phyloP scores from a whole-genome alignment of 2,797 vertebrate species.

The Cynopterus sphinx region DNA sequence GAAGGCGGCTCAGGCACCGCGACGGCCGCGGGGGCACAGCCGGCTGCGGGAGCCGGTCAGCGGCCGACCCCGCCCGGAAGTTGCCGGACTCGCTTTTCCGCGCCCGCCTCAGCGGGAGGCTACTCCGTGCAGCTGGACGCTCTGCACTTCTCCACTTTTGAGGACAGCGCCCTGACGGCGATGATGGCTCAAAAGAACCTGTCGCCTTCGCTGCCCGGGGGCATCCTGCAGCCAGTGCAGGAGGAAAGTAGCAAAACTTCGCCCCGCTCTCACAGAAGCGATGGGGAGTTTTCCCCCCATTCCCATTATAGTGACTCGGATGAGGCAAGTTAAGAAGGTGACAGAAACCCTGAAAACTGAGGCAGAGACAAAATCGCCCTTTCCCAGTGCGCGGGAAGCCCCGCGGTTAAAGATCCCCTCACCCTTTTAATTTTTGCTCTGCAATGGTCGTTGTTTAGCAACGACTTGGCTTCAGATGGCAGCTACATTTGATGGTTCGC shows the following conservation, averaged over 20 bases:
- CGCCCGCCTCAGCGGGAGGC: slow-evolving; percentile 70
- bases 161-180: slow-evolving; percentile 86
- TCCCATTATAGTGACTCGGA: slow-evolving; percentile 99
- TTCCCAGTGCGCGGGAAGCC: not conserved
- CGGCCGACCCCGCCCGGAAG: slow-evolving; percentile 72
- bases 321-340: slow-evolving; percentile 86
- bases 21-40: not conserved
- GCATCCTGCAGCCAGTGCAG: slow-evolving; percentile 78
- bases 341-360: not conserved
- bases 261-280: slow-evolving; percentile 92
- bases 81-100: slow-evolving; percentile 86
- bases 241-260: slow-evolving; percentile 90
- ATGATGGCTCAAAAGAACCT: slow-evolving; percentile 88
- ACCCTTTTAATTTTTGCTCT: slow-evolving; percentile 35
- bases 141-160: slow-evolving; percentile 88
- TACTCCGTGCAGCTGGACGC: slow-evolving; percentile 88
- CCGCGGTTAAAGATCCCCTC: not conserved
- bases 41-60: slow-evolving; percentile 7
- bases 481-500: slow-evolving; percentile 57
- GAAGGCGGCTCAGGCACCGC: slow-evolving; percentile 49
- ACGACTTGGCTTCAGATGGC: slow-evolving; percentile 56
- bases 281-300: slow-evolving; percentile 96
- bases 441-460: slow-evolving; percentile 59
- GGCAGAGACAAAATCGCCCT: slow-evolving; percentile 15
- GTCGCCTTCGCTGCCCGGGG: slow-evolving; percentile 84